Percentiles rank a stretch among this genome's conserved stretches.
Evolutionary conservation across 2,888 invertebrate genomes (phyloP).

Genomic region (Sinhomidia bicolor): DNA sequence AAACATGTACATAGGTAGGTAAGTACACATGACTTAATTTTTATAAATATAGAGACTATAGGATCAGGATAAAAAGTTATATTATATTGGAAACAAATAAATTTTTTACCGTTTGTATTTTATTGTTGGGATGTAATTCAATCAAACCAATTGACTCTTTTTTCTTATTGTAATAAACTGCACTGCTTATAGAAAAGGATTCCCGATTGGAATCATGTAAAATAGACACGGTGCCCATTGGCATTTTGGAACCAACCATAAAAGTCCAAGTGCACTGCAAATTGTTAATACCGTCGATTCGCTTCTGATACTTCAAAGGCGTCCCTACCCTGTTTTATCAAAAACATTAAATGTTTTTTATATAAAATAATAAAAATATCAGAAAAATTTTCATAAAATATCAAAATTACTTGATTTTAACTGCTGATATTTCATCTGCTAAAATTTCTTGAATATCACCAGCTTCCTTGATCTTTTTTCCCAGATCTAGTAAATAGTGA

Average conservation of each 20-base stretch:
- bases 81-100: no score
- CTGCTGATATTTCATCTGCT: conserved; percentile 73
- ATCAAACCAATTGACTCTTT: conserved; percentile 71
- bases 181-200: conserved; percentile 67
- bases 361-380: neutral
- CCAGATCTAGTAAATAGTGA: conserved; percentile 76
- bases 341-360: no score
- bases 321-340: conserved; percentile 2
- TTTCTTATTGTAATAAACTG: conserved; percentile 68
- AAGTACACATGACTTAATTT: no score
- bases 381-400: conserved; percentile 7
- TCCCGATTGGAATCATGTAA: conserved; percentile 70
- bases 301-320: conserved; percentile 52
- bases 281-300: conserved; percentile 34
- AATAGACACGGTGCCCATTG: conserved; percentile 73
- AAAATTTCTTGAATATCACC: conserved; percentile 74
- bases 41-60: no score
- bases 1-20: no score
- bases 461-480: conserved; percentile 75
- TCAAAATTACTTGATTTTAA: conserved; percentile 75
- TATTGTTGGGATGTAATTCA: conserved; percentile 76
- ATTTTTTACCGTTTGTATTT: conserved; percentile 73
- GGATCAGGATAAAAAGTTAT: neutral
- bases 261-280: conserved; percentile 63
- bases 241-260: conserved; percentile 68